Conservation (phyloP, 2,888 invertebrate genomes). For the Frankliniella fusca region DNA sequence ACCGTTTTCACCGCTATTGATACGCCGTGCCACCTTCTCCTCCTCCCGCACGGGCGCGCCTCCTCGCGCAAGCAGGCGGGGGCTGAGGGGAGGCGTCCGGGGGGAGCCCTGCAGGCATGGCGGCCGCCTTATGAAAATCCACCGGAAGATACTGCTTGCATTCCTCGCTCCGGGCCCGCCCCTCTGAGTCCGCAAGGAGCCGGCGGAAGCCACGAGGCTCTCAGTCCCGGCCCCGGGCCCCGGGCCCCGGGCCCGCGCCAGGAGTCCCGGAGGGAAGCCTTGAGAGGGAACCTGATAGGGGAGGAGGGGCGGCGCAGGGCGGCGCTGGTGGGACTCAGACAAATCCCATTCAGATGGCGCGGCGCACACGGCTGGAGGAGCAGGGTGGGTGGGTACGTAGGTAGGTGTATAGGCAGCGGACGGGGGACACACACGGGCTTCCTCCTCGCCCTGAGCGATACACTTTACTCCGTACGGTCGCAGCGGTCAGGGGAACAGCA, state of each 20-base stretch:
- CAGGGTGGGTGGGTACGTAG: not conserved
- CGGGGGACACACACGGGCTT: too few relatives aligned
- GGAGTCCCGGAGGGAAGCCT: not conserved
- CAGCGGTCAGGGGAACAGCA: too few relatives aligned
- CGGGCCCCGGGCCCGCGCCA: not conserved
- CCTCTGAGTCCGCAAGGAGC: too few relatives aligned
- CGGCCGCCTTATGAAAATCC: constrained; percentile 20
- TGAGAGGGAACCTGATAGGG: not conserved
- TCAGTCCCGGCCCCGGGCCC: not conserved
- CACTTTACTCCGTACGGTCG: too few relatives aligned
- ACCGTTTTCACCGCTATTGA: not conserved
- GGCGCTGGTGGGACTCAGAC: not conserved
- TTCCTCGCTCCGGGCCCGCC: not conserved
- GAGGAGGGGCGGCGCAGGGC: not conserved
- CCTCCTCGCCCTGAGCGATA: too few relatives aligned
- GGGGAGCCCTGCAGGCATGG: not conserved
- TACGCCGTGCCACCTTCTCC: not conserved
- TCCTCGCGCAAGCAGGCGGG: too few relatives aligned
- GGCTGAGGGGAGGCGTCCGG: too few relatives aligned
- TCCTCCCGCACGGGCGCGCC: too few relatives aligned
- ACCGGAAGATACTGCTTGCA: constrained; percentile 22
- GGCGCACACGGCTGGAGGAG: not conserved
- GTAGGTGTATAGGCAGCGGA: not conserved
- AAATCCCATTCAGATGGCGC: not conserved
- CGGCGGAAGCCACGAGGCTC: not conserved